Evolutionary conservation across 2,888 invertebrate genomes (phyloP).

Genomic region (Scaptomyza polygonia): DNA sequence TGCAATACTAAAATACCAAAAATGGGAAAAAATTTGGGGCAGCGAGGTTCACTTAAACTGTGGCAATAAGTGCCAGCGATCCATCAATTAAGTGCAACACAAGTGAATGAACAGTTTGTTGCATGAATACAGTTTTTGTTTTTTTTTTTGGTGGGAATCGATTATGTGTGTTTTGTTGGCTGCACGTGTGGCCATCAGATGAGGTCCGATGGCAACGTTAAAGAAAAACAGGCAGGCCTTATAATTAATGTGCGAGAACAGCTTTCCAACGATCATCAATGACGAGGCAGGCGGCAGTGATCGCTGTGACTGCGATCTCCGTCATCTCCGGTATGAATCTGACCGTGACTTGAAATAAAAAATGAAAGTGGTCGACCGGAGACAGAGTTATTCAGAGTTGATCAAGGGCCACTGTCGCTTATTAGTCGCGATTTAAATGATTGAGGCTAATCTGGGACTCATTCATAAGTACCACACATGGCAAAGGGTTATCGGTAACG

Average conservation of each 20-base stretch:
- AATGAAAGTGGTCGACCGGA: constrained; percentile 73
- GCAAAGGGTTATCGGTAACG: constrained; percentile 16
- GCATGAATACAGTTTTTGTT: constrained; percentile 49
- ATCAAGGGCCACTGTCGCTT: constrained; percentile 67
- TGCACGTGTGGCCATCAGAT: constrained; percentile 33
- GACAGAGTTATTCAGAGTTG: constrained; percentile 41
- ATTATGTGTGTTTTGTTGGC: constrained; percentile 25
- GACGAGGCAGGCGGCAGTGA: constrained; percentile 38
- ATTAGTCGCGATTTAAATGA: constrained; percentile 73
- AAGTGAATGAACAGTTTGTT: constrained; percentile 14
- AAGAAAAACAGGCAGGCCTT: constrained; percentile 18
- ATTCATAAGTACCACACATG: constrained; percentile 71
- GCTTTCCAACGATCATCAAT: constrained; percentile 66
- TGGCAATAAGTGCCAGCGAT: constrained; percentile 7
- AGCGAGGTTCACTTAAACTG: constrained; percentile 10
- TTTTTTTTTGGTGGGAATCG: constrained; percentile 36
- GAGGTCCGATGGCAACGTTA: constrained; percentile 1
- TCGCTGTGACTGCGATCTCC: constrained; percentile 1
- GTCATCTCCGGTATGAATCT: constrained; percentile 36
- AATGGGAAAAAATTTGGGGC: constrained; percentile 1
- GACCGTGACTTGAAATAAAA: constrained; percentile 76
- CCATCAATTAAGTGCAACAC: constrained; percentile 11
- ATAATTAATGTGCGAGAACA: constrained; percentile 73
- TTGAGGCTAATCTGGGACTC: constrained; percentile 70
- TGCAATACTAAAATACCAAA: background rate